Evolutionary conservation across 92 coral and sea anemone species (phyloP).

Genomic region (Heteractis magnifica): DNA sequence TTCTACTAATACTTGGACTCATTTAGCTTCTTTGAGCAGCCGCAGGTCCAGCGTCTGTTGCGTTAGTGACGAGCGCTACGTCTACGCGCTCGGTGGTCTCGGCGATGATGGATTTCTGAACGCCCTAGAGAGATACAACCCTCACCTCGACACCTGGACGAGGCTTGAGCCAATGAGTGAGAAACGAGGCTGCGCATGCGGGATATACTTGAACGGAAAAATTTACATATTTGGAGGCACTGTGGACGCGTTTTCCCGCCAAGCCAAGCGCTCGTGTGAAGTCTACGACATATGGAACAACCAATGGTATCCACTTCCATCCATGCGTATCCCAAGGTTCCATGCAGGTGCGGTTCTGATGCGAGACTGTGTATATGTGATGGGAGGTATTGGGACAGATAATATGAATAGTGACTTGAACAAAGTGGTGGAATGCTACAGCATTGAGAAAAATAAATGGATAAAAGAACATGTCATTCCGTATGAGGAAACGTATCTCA

Average conservation of each 20-base stretch:
- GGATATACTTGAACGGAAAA: slow-evolving; percentile 48
- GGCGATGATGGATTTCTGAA: slow-evolving; percentile 63
- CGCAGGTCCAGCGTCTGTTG: slow-evolving; percentile 77
- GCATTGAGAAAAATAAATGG: slow-evolving; percentile 60
- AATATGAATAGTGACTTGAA: slow-evolving; percentile 45
- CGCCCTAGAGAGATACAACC: slow-evolving; percentile 62
- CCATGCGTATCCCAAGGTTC: slow-evolving; percentile 76
- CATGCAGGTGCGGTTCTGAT: slow-evolving; percentile 80
- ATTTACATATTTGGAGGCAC: slow-evolving; percentile 83
- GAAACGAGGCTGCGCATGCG: slow-evolving; percentile 78
- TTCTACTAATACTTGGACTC: slow-evolving; percentile 64
- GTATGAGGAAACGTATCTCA: slow-evolving; percentile 76
- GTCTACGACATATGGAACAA: slow-evolving; percentile 55
- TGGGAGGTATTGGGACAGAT: slow-evolving; percentile 77
- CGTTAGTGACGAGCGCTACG: slow-evolving; percentile 59
- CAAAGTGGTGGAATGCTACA: slow-evolving; percentile 75
- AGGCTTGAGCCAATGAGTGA: slow-evolving; percentile 70
- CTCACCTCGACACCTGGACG: slow-evolving; percentile 61
- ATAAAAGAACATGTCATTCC: slow-evolving; percentile 58
- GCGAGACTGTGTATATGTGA: slow-evolving; percentile 60
- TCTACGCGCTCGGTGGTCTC: slow-evolving; percentile 74
- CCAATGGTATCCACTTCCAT: slow-evolving; percentile 74
- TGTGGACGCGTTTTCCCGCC: slow-evolving; percentile 71
- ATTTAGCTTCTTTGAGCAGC: slow-evolving; percentile 49
- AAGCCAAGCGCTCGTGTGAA: slow-evolving; percentile 65